Base-by-base conservation (phyloP, 2,797 vertebrate genomes). In the Characodon lateralis region DNA sequence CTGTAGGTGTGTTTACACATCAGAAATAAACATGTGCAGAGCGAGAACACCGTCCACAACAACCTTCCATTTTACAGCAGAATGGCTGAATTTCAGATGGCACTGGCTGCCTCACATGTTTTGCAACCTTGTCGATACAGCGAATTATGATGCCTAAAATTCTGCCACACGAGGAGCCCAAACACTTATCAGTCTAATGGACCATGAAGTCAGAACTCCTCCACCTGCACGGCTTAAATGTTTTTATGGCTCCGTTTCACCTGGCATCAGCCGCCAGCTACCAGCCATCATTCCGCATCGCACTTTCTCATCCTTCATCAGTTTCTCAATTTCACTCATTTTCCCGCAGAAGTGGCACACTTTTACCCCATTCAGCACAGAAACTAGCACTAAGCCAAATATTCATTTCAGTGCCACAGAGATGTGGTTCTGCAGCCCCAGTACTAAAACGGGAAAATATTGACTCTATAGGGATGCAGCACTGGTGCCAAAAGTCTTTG, bases 401-500 rank as follows among this genome's bases (percentile, higher is more conserved):
- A 91, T 88, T 82, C 88, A 91, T 90, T 88, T 88, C 84, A 66
- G 89, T 83, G 90, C 87, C 85, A 88, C 88, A 82, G 83, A 91
- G 87, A 93, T 88, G 87, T 82, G 90, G 83, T 88, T 92, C 88
- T 92, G 88, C 85, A 89, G 90, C 85, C 92, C 90, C 88, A 84
- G 83, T 89, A 89, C 92, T 91, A 91, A 95, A 94, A 92, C 88
- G 82, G 90, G 84, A 88, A 94, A 93, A 92, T 91, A 93, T 92
- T 89, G 93, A 94, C 92, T 94, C 91, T 82, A 91, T 90, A 86
- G 93, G 93, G 93, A 86, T 93, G 93, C 90, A 83, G 84, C 83
- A 83, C 75, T 84, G 90, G 87, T 93, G 94, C 93, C 92, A 95
- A 95, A 91, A 92, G 91, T 93, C 95, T 95, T 94, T 95, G 93